phyloP scores from a whole-genome alignment of 2,113 vertebrate genomes.

The Syngnathus scovelli region DNA sequence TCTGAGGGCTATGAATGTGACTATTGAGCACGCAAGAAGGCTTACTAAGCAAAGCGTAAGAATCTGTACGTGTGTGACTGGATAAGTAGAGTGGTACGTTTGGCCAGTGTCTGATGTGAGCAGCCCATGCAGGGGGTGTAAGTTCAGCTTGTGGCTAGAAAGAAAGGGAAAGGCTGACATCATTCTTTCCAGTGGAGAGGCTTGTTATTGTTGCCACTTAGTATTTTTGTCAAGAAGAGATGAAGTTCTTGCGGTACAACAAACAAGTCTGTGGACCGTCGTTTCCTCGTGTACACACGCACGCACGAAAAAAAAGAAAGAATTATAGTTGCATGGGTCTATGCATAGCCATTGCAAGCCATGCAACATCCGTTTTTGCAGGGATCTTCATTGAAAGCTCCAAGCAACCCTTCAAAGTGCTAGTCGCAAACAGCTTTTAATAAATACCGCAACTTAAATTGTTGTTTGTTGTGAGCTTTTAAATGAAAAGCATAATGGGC shows the following conservation, averaged over 20 bases:
- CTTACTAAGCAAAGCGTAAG: conserved; percentile 31
- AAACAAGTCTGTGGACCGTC: conserved; percentile 30
- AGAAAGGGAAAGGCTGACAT: conserved; percentile 52
- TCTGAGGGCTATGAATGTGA: conserved; percentile 54
- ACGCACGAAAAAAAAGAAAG: too few relatives aligned
- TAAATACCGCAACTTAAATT: too few relatives aligned
- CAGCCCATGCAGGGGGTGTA: conserved; percentile 29
- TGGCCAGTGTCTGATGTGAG: conserved; percentile 48
- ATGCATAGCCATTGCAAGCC: too few relatives aligned
- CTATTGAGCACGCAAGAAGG: conserved; percentile 47
- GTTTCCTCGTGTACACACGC: conserved; percentile 31
- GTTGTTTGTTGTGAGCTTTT: too few relatives aligned
- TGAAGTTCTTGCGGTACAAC: conserved; percentile 14
- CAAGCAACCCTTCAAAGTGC: too few relatives aligned
- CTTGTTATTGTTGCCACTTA: conserved; percentile 52
- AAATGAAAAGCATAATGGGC: too few relatives aligned
- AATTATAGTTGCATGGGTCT: too few relatives aligned
- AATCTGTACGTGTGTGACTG: conserved; percentile 27
- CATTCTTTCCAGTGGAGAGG: conserved; percentile 56
- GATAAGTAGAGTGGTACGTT: conserved; percentile 14
- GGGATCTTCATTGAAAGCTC: too few relatives aligned
- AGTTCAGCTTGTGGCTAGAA: conserved; percentile 25
- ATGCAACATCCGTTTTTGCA: too few relatives aligned
- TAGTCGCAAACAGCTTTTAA: too few relatives aligned
- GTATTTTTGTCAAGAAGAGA: conserved; percentile 3